phyloP scores from a whole-genome alignment of 2,888 invertebrate genomes.

The Emmelina monodactyla region DNA sequence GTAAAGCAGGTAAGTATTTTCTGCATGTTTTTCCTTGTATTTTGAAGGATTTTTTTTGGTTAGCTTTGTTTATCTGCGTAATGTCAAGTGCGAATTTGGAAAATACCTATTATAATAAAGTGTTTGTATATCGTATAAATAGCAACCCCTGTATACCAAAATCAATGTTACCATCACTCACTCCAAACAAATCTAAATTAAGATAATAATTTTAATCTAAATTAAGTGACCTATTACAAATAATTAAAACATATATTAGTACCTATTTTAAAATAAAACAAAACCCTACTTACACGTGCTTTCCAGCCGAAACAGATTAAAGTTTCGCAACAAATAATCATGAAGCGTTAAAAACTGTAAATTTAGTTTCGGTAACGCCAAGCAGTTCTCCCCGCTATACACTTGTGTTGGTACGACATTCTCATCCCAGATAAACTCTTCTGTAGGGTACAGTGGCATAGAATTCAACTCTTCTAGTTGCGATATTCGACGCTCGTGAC shows the following conservation, averaged over 20 bases:
- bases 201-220: too few species aligned
- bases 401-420: constrained; percentile 98
- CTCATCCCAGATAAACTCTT: constrained; percentile 98
- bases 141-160: too few species aligned
- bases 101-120: too few species aligned
- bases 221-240: too few species aligned
- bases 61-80: too few species aligned
- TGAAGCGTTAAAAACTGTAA: constrained; percentile 97
- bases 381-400: constrained; percentile 93
- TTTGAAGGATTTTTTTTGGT: too few species aligned
- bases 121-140: too few species aligned
- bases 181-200: too few species aligned
- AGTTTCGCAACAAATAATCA: constrained; percentile 96
- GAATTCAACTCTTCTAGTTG: constrained; percentile 95
- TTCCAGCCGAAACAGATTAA: constrained; percentile 95
- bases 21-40: too few species aligned
- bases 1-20: too few species aligned
- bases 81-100: too few species aligned
- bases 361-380: constrained; percentile 97
- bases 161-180: too few species aligned
- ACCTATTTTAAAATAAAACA: neutral
- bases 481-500: constrained; percentile 88
- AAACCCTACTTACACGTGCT: constrained; percentile 83
- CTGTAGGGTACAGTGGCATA: constrained; percentile 98
- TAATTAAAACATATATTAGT: neutral